These are phyloP conservation scores for Argopecten irradians DNA, from an alignment of 1,140 invertebrate genomes.

Conservation along the genomic window DNA sequence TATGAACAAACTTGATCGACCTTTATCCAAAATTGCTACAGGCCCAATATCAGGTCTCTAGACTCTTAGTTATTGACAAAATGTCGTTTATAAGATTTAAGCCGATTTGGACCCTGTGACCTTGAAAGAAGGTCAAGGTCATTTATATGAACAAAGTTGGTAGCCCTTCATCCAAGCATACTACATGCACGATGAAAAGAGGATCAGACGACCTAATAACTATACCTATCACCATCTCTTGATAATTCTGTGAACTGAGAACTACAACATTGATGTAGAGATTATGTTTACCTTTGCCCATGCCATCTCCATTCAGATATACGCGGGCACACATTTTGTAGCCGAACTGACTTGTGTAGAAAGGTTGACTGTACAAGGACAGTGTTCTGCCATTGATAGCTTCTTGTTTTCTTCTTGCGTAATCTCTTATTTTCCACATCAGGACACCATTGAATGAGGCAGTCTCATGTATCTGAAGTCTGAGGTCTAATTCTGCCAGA, in stretches of 20 bases:
- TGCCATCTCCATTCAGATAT: constrained; percentile 74
- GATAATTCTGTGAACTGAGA: too few species aligned
- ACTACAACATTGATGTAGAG: too few species aligned
- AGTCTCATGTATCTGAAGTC: constrained; percentile 64
- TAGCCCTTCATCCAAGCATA: neutral
- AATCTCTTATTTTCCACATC: constrained; percentile 71
- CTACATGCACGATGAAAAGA: too few species aligned
- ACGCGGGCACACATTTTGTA: constrained; percentile 74
- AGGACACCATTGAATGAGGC: constrained; percentile 66
- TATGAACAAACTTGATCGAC: neutral
- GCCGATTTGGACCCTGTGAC: neutral
- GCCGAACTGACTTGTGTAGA: constrained; percentile 70
- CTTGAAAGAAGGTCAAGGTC: neutral
- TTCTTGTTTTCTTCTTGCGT: constrained; percentile 61
- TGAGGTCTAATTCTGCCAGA: constrained; percentile 62
- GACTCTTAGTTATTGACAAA: neutral
- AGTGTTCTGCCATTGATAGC: constrained; percentile 64
- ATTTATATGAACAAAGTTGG: neutral
- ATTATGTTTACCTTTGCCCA: constrained; percentile 65
- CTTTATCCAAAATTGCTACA: neutral
- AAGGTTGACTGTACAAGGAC: constrained; percentile 73
- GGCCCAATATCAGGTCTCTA: neutral
- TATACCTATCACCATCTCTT: too few species aligned
- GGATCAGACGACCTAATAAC: too few species aligned
- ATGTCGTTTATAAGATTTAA: neutral